Evolutionary conservation across 2,797 vertebrate genomes (phyloP).

Genomic region (Avahi laniger): DNA sequence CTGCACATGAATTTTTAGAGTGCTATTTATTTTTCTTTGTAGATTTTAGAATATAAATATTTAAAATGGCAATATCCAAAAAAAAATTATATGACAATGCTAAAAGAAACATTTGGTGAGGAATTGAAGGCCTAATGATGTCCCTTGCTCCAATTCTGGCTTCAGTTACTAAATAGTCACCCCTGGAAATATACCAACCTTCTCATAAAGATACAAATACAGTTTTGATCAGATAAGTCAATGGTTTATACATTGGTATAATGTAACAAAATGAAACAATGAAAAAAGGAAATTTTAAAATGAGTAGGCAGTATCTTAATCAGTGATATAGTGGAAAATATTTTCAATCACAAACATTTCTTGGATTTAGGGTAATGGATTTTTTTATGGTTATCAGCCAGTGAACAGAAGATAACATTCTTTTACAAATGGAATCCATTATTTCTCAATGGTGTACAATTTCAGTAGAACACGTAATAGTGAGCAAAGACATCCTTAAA

Average conservation of each 20-base stretch:
- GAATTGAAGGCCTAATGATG: not conserved
- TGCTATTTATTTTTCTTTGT: conserved; percentile 61
- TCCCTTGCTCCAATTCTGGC: not conserved
- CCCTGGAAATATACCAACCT: not conserved
- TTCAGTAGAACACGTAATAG: not conserved
- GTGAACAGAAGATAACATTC: conserved; percentile 51
- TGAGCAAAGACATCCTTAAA: not conserved
- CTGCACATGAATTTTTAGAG: conserved; percentile 60
- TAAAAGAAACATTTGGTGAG: not conserved
- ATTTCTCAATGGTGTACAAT: conserved; percentile 38
- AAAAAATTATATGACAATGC: not conserved
- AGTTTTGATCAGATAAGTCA: conserved; percentile 38
- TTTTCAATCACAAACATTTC: conserved; percentile 15
- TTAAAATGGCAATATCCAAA: conserved; percentile 51
- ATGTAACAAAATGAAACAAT: conserved; percentile 32
- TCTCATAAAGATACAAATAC: not conserved
- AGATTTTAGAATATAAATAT: conserved; percentile 70
- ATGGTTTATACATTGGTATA: conserved; percentile 46
- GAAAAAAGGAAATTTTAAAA: not conserved
- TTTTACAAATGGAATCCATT: conserved; percentile 55
- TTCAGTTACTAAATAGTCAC: not conserved
- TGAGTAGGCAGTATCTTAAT: not conserved
- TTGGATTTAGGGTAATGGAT: conserved; percentile 28
- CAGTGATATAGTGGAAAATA: not conserved
- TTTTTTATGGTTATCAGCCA: conserved; percentile 52